Percentiles rank a stretch among this genome's conserved stretches.
Conservation (phyloP, 2,113 vertebrate genomes). For the Zosterops borbonicus region DNA sequence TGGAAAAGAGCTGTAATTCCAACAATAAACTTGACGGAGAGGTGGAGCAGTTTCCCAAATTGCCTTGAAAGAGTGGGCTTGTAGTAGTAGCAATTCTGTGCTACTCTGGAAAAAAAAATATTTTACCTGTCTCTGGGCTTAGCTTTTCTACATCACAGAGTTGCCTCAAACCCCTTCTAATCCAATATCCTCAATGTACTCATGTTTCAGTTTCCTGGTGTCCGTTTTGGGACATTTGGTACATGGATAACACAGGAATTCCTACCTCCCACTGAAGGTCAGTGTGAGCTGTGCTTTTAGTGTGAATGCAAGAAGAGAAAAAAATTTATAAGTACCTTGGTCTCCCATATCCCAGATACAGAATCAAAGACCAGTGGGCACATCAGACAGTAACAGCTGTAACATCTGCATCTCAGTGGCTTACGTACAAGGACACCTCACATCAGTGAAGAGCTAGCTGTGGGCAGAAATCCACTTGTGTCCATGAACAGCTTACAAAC, state of each 20-base stretch:
- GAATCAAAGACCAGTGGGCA: neutral
- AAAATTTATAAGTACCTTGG: neutral
- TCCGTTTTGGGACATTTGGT: neutral
- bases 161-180: neutral
- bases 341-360: neutral
- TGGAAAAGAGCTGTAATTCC: neutral
- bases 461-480: neutral
- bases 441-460: neutral
- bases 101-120: neutral
- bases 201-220: neutral
- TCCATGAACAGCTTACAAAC: neutral
- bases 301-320: neutral
- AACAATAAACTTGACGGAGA: neutral
- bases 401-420: neutral
- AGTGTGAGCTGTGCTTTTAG: neutral
- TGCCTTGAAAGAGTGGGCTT: neutral
- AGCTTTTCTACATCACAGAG: neutral
- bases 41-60: neutral
- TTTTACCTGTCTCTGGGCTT: neutral
- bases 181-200: neutral
- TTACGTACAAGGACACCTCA: accelerated
- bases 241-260: neutral
- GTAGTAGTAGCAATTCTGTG: neutral
- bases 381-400: neutral
- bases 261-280: neutral